These are phyloP conservation scores for Corythornis cristatus DNA, from an alignment of 2,113 vertebrate species.

Conservation along the genomic window DNA sequence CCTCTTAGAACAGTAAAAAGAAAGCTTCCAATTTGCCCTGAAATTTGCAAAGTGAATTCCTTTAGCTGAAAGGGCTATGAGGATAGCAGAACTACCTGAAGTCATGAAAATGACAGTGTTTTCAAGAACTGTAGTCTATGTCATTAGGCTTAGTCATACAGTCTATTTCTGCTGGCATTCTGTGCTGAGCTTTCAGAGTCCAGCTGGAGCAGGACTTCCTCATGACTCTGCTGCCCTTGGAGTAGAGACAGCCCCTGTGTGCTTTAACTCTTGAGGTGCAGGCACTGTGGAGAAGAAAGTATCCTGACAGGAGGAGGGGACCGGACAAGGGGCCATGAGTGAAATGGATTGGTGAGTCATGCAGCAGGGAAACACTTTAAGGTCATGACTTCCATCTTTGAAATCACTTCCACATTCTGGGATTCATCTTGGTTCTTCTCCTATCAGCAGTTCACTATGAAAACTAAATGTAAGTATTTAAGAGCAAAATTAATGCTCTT, in stretches of 20 bases:
- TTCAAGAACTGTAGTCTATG: not conserved
- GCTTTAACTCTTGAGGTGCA: not conserved
- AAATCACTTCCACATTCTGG: not conserved
- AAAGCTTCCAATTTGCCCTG: not conserved
- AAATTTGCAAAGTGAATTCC: not conserved
- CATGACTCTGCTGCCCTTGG: not conserved
- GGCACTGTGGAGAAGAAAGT: not conserved
- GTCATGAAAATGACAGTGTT: not conserved
- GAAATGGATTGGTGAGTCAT: not conserved
- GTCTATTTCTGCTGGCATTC: not conserved
- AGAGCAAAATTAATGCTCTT: not conserved
- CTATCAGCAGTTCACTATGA: not conserved
- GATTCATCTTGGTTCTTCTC: not conserved
- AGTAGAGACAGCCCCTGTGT: not conserved
- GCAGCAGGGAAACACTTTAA: not conserved
- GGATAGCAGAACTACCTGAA: not conserved
- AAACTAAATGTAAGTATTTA: not conserved
- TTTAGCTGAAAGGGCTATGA: not conserved
- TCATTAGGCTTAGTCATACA: not conserved
- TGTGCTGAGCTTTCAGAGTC: not conserved
- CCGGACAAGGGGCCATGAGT: not conserved
- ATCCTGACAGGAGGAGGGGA: not conserved
- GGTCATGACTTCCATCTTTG: not conserved
- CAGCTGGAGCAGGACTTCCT: rapidly evolving
- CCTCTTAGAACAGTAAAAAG: too few relatives aligned